Base-by-base conservation (phyloP, 1,140 invertebrate genomes). In the Cheumatopsyche charites region DNA sequence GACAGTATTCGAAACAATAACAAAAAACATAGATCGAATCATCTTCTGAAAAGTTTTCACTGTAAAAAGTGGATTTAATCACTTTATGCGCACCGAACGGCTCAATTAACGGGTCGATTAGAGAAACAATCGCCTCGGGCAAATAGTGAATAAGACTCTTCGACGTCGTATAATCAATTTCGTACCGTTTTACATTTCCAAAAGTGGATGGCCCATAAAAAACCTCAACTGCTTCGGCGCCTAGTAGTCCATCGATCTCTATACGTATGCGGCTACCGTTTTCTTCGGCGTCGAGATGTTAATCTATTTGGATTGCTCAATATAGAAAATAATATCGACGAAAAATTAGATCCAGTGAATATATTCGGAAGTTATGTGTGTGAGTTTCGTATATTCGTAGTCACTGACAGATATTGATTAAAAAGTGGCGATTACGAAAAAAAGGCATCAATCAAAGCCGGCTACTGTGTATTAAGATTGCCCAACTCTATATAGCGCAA, bases 351-450 rank as follows among this genome's bases (percentile, higher is more conserved):
- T 63, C 26, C 26, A 9, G n/a, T n/a, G n/a, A n/a, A n/a, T n/a
- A n/a, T n/a, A n/a, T n/a, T n/a, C n/a, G n/a, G n/a, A n/a, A n/a
- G n/a, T n/a, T n/a, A n/a, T n/a, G n/a, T n/a, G n/a, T n/a, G n/a
- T n/a, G n/a, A n/a, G n/a, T n/a, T n/a, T n/a, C n/a, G n/a, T 68
- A 42, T 68, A 68, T 68, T 29, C 49, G 47, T 68, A 55, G 47
- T 23, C 26, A 68, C 66, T 68, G 66, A 68, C 66, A 68, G 66
- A 68, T 68, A 68, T 68, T 68, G 66, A 68, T 68, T 68, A 68
- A 68, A 68, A 68, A 68, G 47, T 43, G 21, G 45, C 66, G 66
- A 68, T 68, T 68, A 68, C 66, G 66, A 68, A 68, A 68, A 68
- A 68, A 67, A 67, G 36, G 45, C 66, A 68, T 68, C 66, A 68